Evolutionary conservation across 2,888 invertebrate genomes (phyloP), one percentile per base, ranked within the genome.

Genomic region (Drosophila eohydei): DNA sequence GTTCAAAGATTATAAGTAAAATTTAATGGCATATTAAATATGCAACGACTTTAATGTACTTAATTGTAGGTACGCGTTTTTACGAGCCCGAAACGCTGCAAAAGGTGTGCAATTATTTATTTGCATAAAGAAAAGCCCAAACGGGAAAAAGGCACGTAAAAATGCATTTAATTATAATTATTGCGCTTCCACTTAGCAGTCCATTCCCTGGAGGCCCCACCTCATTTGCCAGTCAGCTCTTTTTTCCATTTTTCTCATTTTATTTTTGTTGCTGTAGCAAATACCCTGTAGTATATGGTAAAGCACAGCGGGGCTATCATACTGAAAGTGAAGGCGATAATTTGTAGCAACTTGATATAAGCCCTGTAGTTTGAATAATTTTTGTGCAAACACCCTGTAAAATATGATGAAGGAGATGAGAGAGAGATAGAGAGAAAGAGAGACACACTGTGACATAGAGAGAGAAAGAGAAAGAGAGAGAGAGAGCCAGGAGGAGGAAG

Each of bases 81-180:
- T 60, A 63, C 65, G 60, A 79, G 46, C 58, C 78, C 52, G 52
- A 50, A 55, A 57, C 50, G 28, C 55, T 60, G 74, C 52, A 57
- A 76, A 76, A 72, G 86, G 88, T 88, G 88, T 83, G 81, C 83
- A 88, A 88, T 88, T 83, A 86, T 72, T 80, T 86, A 83, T 88
- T 86, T 88, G 83, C 83, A 88, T 88, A 88, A 70, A 75, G 71
- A 78, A 81, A 73, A 81, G 63, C 71, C 66, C 60, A 56, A 83
- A 77, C 74, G 89, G 78, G 57, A 84, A 87, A 89, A 81, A 64
- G 67, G 81, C 83, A 83, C 89, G 83, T 89, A 87, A 89, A 89
- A 84, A 78, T 81, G 89, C 88, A 84, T 89, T 89, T 89, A 84
- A 84, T 84, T 89, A 84, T 84, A 89, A 89, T 89, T 89, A 89